Base-by-base conservation (phyloP, 2,113 vertebrate genomes). In the Tupaia tana region DNA sequence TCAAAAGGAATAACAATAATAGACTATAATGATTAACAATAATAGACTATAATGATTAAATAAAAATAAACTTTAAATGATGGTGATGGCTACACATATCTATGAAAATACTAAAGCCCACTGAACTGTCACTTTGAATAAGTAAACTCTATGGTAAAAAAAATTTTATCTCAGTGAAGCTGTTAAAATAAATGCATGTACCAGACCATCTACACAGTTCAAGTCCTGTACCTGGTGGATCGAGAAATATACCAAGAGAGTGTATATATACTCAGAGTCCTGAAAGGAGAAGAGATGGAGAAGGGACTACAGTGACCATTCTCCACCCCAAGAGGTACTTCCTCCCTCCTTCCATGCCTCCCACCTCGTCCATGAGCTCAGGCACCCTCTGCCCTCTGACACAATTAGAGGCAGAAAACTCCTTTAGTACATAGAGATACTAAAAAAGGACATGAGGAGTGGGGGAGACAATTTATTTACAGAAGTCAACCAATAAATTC, bases 401-500 rank as follows among this genome's bases (percentile, higher is more conserved):
- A 43, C 43, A 43, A 43, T 43, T 43, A 43, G 43, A 43, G 43
- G 43, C 43, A 87, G 29, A 43, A 75, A 74, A 73, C 91, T 24
- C 19, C 70, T 22, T 10, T 27, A 90, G 22, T 67, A 52, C 7
- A 27, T 0, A 77, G 43, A 56, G n/a, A 56, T 22, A 89, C 7
- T 54, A 31, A 64, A 77, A 67, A 54, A 34, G 31, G 18, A 64
- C 20, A 2, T 67, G 78, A 13, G 3, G 6, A 15, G 6, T 27
- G 22, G 77, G 69, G 43, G n/a, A 93, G n/a, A 12, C 71, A 86
- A 94, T 10, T 85, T 89, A 81, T 91, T 95, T 75, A 91, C 9
- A 31, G 34, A 97, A 58, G 63, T 18, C 56, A 91, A 63, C 31
- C 83, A 96, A 82, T 58, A 91, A 89, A 93, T 70, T 77, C 78